Percentiles rank a stretch among this genome's conserved stretches.
Conservation (phyloP, 2,113 vertebrate species). For the Austrofundulus limnaeus region DNA sequence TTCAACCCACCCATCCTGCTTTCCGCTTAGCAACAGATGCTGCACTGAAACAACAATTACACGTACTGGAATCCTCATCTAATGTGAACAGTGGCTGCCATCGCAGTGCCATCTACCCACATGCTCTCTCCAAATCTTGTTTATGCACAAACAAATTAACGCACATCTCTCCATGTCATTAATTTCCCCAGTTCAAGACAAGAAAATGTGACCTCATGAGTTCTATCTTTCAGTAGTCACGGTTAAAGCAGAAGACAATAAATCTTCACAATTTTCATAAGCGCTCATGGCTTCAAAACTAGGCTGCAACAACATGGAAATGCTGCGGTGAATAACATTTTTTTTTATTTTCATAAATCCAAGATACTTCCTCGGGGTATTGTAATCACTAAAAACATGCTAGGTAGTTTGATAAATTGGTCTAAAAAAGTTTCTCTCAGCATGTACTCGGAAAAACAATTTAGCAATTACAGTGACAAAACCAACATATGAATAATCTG, state of each 20-base stretch:
- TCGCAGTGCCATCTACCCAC: constrained; percentile 36
- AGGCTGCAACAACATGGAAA: not conserved
- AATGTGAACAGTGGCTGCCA: constrained; percentile 63
- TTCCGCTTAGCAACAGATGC: constrained; percentile 66
- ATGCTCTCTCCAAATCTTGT: constrained; percentile 50
- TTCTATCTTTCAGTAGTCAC: constrained; percentile 4
- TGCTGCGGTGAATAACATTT: not conserved
- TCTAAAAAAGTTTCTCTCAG: constrained; percentile 16
- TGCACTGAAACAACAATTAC: constrained; percentile 67
- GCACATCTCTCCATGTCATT: constrained; percentile 25
- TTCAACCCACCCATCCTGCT: constrained; percentile 3
- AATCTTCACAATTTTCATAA: not conserved
- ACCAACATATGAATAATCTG: constrained; percentile 61
- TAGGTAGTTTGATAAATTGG: constrained; percentile 8
- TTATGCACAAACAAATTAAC: constrained; percentile 53
- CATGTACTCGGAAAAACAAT: constrained; percentile 14
- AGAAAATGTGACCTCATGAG: constrained; percentile 17
- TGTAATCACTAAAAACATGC: constrained; percentile 13
- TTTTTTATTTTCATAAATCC: not conserved
- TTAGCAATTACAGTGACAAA: constrained; percentile 37
- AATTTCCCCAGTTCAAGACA: constrained; percentile 7
- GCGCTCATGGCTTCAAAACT: not conserved
- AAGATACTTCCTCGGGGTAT: not conserved
- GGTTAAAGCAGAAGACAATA: constrained; percentile 13
- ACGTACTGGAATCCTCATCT: constrained; percentile 57